Percentiles rank a stretch among this genome's conserved stretches.
phyloP scores from a whole-genome alignment of 2,113 vertebrate genomes.

The Proterorhinus semilunaris region DNA sequence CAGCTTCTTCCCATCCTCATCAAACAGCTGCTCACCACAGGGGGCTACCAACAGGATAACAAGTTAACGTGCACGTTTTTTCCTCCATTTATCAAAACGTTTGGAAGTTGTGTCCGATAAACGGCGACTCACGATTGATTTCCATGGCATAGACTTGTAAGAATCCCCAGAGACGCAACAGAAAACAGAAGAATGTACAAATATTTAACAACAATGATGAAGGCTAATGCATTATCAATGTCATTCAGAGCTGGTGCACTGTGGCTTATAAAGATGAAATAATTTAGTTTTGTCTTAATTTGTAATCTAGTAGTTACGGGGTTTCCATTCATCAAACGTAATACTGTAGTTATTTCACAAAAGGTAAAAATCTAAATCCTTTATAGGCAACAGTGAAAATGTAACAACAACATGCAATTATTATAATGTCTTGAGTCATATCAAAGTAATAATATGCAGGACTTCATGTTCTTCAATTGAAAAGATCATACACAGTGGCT shows the following conservation, averaged over 20 bases:
- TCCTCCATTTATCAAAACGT: neutral
- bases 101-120: constrained; percentile 18
- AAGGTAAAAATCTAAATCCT: neutral
- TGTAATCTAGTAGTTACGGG: neutral
- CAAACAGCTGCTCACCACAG: constrained; percentile 94
- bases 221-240: constrained; percentile 39
- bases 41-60: constrained; percentile 79
- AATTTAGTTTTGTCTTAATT: neutral
- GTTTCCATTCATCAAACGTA: no score
- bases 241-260: constrained; percentile 35
- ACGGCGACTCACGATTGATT: constrained; percentile 93
- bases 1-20: constrained; percentile 94
- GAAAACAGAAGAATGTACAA: constrained; percentile 60
- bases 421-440: neutral
- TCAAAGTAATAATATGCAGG: neutral
- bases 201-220: neutral
- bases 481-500: neutral
- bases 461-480: neutral
- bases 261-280: neutral
- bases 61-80: neutral
- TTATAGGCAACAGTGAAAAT: neutral
- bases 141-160: constrained; percentile 97
- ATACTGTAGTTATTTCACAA: neutral
- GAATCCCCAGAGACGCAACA: constrained; percentile 64
- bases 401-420: neutral